Evolutionary conservation across 2,888 invertebrate genomes (phyloP).

Genomic region (Nemapogon koenigi): DNA sequence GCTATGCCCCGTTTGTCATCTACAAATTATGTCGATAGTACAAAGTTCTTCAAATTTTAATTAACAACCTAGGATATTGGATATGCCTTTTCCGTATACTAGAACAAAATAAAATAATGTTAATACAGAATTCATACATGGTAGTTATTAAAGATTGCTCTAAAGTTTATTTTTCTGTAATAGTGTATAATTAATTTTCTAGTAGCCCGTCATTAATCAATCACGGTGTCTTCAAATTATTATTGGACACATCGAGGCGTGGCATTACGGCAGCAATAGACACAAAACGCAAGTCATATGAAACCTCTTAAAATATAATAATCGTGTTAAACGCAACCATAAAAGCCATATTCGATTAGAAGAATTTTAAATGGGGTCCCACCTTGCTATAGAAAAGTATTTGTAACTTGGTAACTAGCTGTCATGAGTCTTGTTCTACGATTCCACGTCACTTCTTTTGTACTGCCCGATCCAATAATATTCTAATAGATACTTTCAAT

Average conservation of each 20-base stretch:
- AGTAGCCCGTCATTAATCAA: slow-evolving; percentile 58
- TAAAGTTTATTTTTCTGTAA: too few species aligned
- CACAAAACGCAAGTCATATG: slow-evolving; percentile 57
- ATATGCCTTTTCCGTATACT: too few species aligned
- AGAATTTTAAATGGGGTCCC: slow-evolving; percentile 53
- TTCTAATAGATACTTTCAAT: too few species aligned
- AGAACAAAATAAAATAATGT: too few species aligned
- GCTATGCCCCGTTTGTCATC: too few species aligned
- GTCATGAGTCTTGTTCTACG: slow-evolving; percentile 23
- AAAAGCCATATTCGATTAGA: slow-evolving; percentile 60
- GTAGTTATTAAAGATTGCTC: too few species aligned
- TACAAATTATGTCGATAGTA: too few species aligned
- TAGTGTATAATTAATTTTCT: too few species aligned
- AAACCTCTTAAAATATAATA: slow-evolving; percentile 61
- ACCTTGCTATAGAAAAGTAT: slow-evolving; percentile 47
- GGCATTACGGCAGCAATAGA: slow-evolving; percentile 32
- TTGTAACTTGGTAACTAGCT: slow-evolving; percentile 41
- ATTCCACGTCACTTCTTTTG: slow-evolving; percentile 6
- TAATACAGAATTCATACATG: too few species aligned
- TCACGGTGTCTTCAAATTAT: slow-evolving; percentile 20
- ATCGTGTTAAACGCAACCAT: slow-evolving; percentile 61
- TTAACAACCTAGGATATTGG: too few species aligned
- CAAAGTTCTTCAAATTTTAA: too few species aligned
- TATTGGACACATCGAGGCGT: slow-evolving; percentile 24
- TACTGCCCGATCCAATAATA: slow-evolving; percentile 6